phyloP scores from a whole-genome alignment of 2,888 invertebrate genomes.

The Napeogenes sylphis region DNA sequence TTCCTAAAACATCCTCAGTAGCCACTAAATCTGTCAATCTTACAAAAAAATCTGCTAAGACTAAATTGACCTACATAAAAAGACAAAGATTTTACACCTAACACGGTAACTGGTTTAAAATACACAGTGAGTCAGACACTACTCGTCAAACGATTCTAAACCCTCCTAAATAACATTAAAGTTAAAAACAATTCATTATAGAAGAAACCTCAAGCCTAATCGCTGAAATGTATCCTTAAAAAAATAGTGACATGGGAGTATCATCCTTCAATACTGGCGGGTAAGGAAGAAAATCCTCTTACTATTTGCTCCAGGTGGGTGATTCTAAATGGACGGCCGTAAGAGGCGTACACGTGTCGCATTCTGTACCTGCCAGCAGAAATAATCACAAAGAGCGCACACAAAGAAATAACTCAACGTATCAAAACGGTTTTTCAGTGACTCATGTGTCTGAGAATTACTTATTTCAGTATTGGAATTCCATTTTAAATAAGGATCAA shows the following conservation, averaged over 20 bases:
- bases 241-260: slow-evolving; percentile 2
- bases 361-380: slow-evolving; percentile 37
- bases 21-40: slow-evolving; percentile 39
- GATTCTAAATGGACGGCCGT: slow-evolving; percentile 12
- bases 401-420: slow-evolving; percentile 35
- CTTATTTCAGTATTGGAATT: slow-evolving; percentile 13
- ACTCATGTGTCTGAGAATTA: slow-evolving; percentile 23
- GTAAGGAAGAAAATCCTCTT: slow-evolving; percentile 8
- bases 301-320: slow-evolving; percentile 16
- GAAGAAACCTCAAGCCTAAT: slow-evolving; percentile 10
- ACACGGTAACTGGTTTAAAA: slow-evolving; percentile 35
- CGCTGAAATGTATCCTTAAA: slow-evolving; percentile 1
- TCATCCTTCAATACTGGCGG: accelerated
- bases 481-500: not conserved
- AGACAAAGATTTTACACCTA: slow-evolving; percentile 38
- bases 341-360: slow-evolving; percentile 28
- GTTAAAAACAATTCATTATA: slow-evolving; percentile 15
- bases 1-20: slow-evolving; percentile 22
- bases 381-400: slow-evolving; percentile 37
- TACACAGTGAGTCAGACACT: slow-evolving; percentile 37
- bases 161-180: slow-evolving; percentile 14
- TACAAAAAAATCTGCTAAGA: slow-evolving; percentile 39
- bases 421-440: slow-evolving; percentile 25
- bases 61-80: slow-evolving; percentile 37
- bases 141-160: slow-evolving; percentile 9